Percentiles rank a stretch among this genome's conserved stretches.
phyloP scores from a whole-genome alignment of 2,888 invertebrate genomes.

The Diplazon laetatorius region DNA sequence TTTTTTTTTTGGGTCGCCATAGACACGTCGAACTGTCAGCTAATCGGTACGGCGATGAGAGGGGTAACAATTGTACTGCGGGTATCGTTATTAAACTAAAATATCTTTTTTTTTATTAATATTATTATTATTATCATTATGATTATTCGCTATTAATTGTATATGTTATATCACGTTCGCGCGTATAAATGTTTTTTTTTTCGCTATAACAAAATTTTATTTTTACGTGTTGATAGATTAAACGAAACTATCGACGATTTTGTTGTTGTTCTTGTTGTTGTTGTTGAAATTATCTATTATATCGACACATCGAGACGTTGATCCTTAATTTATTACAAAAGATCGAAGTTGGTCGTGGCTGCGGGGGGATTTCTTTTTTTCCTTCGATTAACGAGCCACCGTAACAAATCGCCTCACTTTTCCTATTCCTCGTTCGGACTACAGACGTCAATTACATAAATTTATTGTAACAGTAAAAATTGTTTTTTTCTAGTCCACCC shows the following conservation, averaged over 20 bases:
- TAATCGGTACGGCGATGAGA: background rate
- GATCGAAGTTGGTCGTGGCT: slow-evolving; percentile 51
- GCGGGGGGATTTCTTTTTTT: too few relatives aligned
- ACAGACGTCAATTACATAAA: slow-evolving; percentile 39
- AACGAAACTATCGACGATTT: slow-evolving; percentile 11
- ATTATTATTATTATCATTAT: too few relatives aligned
- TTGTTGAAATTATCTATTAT: slow-evolving; percentile 11
- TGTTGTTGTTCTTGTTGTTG: too few relatives aligned
- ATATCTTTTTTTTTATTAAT: slow-evolving; percentile 54
- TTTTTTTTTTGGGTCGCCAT: background rate
- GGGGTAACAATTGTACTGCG: slow-evolving; percentile 24
- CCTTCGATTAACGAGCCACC: slow-evolving; percentile 22
- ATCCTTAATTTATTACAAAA: slow-evolving; percentile 29
- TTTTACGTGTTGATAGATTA: slow-evolving; percentile 17
- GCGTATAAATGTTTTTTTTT: slow-evolving; percentile 75
- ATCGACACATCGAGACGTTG: slow-evolving; percentile 13
- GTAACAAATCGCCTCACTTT: slow-evolving; percentile 9
- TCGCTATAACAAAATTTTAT: slow-evolving; percentile 69
- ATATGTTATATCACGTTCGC: slow-evolving; percentile 73
- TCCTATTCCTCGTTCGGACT: background rate
- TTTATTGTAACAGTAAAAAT: slow-evolving; percentile 19
- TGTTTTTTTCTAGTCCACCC: background rate
- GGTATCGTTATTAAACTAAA: slow-evolving; percentile 54
- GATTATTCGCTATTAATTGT: slow-evolving; percentile 64
- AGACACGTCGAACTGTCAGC: background rate